phyloP scores from a whole-genome alignment of 2,113 vertebrate species.

The Myiopsitta monachus region DNA sequence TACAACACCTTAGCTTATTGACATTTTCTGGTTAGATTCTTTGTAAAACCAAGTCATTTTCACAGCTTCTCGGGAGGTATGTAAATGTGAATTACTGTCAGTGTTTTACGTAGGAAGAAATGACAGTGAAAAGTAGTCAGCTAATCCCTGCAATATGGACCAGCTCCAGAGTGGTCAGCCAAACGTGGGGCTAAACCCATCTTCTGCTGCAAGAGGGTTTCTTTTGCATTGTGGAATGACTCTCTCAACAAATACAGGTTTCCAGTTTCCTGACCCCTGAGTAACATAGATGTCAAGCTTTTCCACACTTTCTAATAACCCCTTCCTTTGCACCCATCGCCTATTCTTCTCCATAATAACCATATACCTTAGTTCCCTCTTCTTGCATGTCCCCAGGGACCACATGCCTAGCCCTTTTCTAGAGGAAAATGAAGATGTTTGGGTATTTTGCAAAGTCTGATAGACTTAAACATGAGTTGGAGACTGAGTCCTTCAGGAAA shows the following conservation, averaged over 20 bases:
- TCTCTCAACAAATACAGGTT: neutral
- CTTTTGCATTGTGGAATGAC: neutral
- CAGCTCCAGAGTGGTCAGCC: neutral
- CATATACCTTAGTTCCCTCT: neutral
- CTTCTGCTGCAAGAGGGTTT: neutral
- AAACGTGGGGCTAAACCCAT: neutral
- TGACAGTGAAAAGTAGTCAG: fast-evolving
- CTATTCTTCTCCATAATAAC: neutral
- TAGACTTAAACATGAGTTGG: neutral
- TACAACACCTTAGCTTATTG: neutral
- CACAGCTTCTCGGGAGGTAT: neutral
- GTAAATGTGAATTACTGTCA: neutral
- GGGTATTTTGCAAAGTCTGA: neutral
- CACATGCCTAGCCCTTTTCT: neutral
- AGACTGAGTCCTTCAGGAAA: neutral
- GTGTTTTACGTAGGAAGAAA: neutral
- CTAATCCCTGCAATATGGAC: neutral
- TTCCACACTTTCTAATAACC: neutral
- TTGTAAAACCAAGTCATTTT: neutral
- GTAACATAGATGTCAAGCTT: neutral
- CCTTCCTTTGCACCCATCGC: neutral
- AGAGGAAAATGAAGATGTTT: neutral
- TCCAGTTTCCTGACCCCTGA: neutral
- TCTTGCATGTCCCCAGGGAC: fast-evolving
- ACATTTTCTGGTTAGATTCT: neutral